Base-by-base conservation (phyloP, 2,888 invertebrate species). In the Chaitophorus viminalis region DNA sequence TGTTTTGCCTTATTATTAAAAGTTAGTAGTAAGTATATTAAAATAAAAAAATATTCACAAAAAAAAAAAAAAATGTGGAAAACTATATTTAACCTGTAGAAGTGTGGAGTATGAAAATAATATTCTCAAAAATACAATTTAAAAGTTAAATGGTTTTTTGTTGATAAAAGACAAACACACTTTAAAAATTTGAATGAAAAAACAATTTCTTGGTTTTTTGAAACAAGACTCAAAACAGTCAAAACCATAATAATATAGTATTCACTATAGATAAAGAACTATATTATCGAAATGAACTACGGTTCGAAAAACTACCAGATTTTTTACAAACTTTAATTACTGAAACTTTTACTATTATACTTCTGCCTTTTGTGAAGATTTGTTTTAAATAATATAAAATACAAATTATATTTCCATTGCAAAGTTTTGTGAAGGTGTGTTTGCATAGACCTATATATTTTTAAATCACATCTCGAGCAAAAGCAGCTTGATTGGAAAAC, bases 261-360 rank as follows among this genome's bases (percentile, higher is more conserved):
- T 68, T 8, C 29, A 29, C 9, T 29, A 8, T 6, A n/a, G 8
- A 68, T 29, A 11, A 68, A 68, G 25, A 29, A 11, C 29, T 68
- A 68, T 9, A 39, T 39, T 39, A 29, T 18, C 25, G n/a, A n/a
- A 68, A 25, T 29, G 29, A 68, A 68, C 54, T 25, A 54, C 54
- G 3, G 3, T 78, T 54, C 33, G 33, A 21, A n/a, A n/a, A 79
- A 68, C 29, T 11, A 68, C 21, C 31, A 21, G 68, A 81, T 70
- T 68, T n/a, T 46, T 68, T 21, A 68, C 29, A 46, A 68, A 81
- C 81, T 68, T 39, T 81, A 81, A 70, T 81, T 81, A 52, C 54
- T 65, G 18, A 79, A 79, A 79, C 65, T 68, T 65, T 65, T 39
- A 11, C 36, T 60, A 65, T 11, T n/a, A 75, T 33, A 36, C 21